Evolutionary conservation across 2,797 vertebrate species (phyloP), one percentile per base, ranked within the genome.

Genomic region (Liasis olivaceus): DNA sequence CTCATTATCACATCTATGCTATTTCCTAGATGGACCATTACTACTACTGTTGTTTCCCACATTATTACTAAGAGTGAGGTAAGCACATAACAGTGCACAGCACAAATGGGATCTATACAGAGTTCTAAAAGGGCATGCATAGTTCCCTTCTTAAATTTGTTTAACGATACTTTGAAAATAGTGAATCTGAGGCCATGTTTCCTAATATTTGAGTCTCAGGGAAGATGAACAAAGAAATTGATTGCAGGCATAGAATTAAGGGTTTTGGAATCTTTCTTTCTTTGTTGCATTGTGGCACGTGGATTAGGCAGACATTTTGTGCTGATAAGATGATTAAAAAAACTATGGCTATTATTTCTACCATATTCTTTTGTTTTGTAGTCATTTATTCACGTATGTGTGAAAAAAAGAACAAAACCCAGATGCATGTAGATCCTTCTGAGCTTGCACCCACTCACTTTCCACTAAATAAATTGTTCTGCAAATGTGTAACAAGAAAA

Each of bases 301-400:
- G 42, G 47, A 47, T 85, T 24, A 58, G 15, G 51, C 31, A n/a
- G 20, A 69, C 31, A 13, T 89, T 15, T 24, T 85, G 22, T 36
- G 47, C 28, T 15, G 54, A 89, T 60, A 47, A 90, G 31, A 59
- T 86, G 6, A 54, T 60, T 59, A 72, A 59, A 69, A 42, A n/a
- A 86, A 89, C 42, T 47, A 22, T 60, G 28, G 36, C 47, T 87
- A 54, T 87, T 69, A n/a, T 36, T 89, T 85, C 62, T 47, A 64
- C 12, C 69, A 77, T 51, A 93, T 90, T 72, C 62, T 86, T 89
- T 62, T 92, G 59, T 85, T 89, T 92, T 89, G 28, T 60, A 89
- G 62, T 56, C 54, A 69, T 89, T 92, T 92, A 85, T 85, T 92
- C 60, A 89, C 28, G 31, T 64, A 66, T 47, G 28, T 72, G 54